Evolutionary conservation across 2,797 vertebrate species (phyloP).

Genomic region (Crotalus adamanteus): DNA sequence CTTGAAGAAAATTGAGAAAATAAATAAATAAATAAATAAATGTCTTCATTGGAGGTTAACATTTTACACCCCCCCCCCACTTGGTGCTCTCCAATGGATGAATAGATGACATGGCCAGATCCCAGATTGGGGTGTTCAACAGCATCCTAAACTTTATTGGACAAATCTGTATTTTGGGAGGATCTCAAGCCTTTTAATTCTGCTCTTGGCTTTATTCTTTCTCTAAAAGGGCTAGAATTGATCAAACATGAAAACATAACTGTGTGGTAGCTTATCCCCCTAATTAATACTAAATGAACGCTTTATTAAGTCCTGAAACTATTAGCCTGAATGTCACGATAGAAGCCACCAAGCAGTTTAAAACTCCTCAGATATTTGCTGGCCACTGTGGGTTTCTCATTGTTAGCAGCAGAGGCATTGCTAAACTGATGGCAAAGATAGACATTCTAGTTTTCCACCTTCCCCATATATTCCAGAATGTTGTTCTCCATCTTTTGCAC

Average conservation of each 20-base stretch:
- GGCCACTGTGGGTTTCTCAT: background rate
- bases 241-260: background rate
- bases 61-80: no score
- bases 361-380: background rate
- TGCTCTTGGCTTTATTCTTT: background rate
- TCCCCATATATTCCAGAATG: background rate
- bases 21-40: background rate
- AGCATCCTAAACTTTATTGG: background rate
- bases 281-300: rapidly evolving
- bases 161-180: background rate
- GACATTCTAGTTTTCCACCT: background rate
- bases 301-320: background rate
- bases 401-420: background rate
- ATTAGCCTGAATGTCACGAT: background rate
- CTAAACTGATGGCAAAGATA: background rate
- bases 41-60: no score
- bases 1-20: background rate
- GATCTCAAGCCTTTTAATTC: no score
- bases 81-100: background rate
- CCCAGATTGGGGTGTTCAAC: background rate
- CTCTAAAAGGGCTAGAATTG: background rate
- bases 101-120: background rate
- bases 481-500: background rate
- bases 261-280: background rate
- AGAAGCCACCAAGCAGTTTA: background rate